phyloP scores from a whole-genome alignment of 2,888 invertebrate genomes.

The Brachyptera risi region DNA sequence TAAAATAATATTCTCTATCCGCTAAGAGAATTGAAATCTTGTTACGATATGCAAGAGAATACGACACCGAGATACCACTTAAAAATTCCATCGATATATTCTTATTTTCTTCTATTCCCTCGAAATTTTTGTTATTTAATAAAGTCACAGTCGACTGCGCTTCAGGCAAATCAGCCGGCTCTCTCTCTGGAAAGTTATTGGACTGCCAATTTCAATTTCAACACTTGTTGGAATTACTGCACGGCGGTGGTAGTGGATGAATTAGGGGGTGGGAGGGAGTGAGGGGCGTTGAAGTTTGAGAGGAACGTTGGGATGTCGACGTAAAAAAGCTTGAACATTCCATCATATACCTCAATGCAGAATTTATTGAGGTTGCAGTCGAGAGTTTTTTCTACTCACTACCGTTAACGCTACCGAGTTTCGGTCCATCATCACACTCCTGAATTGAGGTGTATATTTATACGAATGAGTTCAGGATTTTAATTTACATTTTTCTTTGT shows the following conservation, averaged over 20 bases:
- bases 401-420: too few relatives aligned
- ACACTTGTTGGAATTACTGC: conserved; percentile 16
- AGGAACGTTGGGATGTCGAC: neutral
- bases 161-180: conserved; percentile 11
- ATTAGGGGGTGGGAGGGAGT: neutral
- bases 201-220: conserved; percentile 26
- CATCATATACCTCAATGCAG: neutral
- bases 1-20: neutral
- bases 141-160: neutral
- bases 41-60: neutral
- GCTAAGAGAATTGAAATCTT: neutral
- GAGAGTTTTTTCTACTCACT: too few relatives aligned
- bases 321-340: too few relatives aligned
- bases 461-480: neutral
- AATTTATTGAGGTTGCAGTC: too few relatives aligned
- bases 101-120: too few relatives aligned
- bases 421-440: too few relatives aligned
- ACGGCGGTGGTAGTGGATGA: neutral
- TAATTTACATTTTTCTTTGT: neutral
- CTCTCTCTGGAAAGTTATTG: conserved; percentile 18
- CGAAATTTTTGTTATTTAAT: conserved; percentile 2
- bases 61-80: neutral
- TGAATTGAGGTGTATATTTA: too few relatives aligned
- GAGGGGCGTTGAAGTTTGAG: neutral
- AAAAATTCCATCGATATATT: neutral